Evolutionary conservation across 1,140 invertebrate species (phyloP).

Genomic region (Calliphora vicina): DNA sequence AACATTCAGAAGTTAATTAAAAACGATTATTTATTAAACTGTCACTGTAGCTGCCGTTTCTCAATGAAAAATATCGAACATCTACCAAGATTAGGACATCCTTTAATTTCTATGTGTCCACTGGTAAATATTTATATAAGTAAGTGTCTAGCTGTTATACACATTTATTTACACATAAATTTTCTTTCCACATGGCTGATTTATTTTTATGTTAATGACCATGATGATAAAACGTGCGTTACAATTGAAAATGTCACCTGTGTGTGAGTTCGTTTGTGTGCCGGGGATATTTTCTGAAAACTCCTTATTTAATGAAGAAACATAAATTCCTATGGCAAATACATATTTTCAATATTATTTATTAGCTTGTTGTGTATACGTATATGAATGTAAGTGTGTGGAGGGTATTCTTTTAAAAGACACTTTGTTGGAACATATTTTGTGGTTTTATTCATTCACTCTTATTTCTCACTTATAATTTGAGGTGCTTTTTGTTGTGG

Average conservation of each 20-base stretch:
- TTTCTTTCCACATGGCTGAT: neutral
- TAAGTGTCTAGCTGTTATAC: neutral
- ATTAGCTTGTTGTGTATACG: neutral
- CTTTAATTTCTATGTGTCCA: no score
- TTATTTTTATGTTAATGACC: conserved; percentile 10
- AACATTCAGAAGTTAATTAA: neutral
- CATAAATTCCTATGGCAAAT: neutral
- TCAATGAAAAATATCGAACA: neutral
- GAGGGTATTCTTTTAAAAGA: neutral
- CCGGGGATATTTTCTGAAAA: neutral
- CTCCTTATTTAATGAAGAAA: neutral
- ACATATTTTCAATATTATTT: neutral
- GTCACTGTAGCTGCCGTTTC: neutral
- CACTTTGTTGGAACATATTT: neutral
- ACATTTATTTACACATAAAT: neutral
- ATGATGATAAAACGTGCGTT: neutral
- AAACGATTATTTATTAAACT: neutral
- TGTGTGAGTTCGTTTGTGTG: neutral
- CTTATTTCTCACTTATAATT: neutral
- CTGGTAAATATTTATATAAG: neutral
- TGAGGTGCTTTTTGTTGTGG: neutral
- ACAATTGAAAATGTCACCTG: neutral
- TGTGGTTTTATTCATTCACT: neutral
- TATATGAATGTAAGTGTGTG: no score
- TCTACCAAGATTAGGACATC: neutral